Conservation (phyloP, 1,140 invertebrate genomes). For the Tyrophagus putrescentiae region DNA sequence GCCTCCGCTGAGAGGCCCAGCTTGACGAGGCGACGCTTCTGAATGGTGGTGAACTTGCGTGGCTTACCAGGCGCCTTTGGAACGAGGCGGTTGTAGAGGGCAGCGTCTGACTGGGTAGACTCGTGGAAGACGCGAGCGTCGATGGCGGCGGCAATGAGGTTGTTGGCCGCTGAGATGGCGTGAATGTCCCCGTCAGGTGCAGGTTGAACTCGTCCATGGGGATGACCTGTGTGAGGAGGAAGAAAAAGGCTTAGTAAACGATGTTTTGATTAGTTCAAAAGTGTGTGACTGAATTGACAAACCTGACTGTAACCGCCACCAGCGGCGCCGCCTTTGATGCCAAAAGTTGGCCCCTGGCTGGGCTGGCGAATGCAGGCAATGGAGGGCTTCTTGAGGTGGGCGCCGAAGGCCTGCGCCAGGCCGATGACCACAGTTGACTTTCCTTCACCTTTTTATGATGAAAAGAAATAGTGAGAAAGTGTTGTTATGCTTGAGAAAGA, state of each 20-base stretch:
- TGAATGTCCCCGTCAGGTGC: conserved; percentile 96
- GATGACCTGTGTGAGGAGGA: no score
- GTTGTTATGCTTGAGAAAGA: conserved; percentile 28
- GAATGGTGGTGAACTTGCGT: conserved; percentile 16
- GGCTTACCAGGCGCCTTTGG: conserved; percentile 35
- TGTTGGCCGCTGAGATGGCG: conserved; percentile 92
- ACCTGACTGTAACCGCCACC: conserved; percentile 67
- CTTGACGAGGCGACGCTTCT: conserved; percentile 37
- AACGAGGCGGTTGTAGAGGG: conserved; percentile 70
- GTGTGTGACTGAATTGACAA: no score
- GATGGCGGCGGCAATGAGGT: conserved; percentile 68
- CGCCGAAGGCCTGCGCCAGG: conserved; percentile 74
- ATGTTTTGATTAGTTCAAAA: no score
- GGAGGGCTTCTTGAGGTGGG: conserved; percentile 66
- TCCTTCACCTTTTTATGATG: conserved; percentile 36
- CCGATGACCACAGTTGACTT: conserved; percentile 93
- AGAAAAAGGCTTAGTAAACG: no score
- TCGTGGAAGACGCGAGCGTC: conserved; percentile 96
- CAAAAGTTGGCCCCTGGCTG: conserved; percentile 95
- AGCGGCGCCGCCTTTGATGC: conserved; percentile 64
- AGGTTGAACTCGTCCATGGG: conserved; percentile 99
- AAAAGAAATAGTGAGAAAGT: neutral
- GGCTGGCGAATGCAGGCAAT: conserved; percentile 95
- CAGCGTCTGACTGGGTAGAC: conserved; percentile 61
- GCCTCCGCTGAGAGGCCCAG: conserved; percentile 71